Conservation (phyloP, 2,113 vertebrate species). For the Chroicocephalus ridibundus region DNA sequence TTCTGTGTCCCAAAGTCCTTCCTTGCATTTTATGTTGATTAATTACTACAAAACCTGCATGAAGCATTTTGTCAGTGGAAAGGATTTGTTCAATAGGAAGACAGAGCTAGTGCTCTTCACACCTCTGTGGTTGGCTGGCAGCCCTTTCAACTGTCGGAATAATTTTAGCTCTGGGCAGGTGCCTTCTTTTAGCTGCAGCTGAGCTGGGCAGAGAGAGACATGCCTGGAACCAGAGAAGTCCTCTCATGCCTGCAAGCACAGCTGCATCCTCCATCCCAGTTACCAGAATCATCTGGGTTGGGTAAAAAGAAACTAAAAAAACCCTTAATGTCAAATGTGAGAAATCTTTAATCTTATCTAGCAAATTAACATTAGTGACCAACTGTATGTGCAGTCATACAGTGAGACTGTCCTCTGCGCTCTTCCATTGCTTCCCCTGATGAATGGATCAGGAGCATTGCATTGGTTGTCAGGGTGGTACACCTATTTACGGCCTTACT, state of each 20-base stretch:
- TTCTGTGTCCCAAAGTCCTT: not conserved
- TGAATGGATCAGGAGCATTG: not conserved
- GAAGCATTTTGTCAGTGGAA: not conserved
- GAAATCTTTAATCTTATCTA: not conserved
- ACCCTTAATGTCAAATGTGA: not conserved
- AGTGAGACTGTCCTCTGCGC: accelerated
- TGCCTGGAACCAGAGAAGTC: not conserved
- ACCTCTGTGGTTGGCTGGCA: not conserved
- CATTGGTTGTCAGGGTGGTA: not conserved
- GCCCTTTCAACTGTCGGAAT: not conserved
- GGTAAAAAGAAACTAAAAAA: not conserved
- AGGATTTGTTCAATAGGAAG: not conserved
- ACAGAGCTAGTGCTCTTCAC: not conserved
- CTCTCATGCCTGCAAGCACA: not conserved
- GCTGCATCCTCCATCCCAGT: not conserved
- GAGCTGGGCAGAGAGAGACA: not conserved
- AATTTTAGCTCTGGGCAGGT: not conserved
- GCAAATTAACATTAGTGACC: not conserved
- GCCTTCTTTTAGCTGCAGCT: not conserved
- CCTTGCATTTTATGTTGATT: not conserved
- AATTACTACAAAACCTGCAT: not conserved
- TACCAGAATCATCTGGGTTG: not conserved
- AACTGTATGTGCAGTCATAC: no score
- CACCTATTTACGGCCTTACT: no score
- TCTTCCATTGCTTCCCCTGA: not conserved